These are phyloP conservation scores for Lota lota DNA, from an alignment of 2,113 vertebrate genomes.

Conservation along the genomic window DNA sequence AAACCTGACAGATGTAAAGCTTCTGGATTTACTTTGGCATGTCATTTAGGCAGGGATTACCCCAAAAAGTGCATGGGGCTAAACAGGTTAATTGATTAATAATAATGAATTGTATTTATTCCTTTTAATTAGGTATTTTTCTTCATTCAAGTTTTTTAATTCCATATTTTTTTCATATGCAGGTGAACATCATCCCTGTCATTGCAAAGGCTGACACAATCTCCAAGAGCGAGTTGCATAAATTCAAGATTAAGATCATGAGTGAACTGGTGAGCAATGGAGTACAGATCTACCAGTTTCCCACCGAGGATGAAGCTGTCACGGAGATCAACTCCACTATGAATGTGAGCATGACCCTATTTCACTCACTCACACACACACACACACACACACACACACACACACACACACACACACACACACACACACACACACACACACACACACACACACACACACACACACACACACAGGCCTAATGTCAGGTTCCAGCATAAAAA, in stretches of 20 bases:
- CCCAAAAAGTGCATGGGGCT: too few relatives aligned
- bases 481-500: neutral
- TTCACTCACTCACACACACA: neutral
- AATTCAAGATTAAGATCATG: conserved; percentile 98
- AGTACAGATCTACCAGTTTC: conserved; percentile 97
- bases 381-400: neutral
- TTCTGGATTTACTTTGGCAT: too few relatives aligned
- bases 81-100: too few relatives aligned
- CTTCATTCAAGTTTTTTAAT: neutral
- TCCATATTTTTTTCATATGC: neutral
- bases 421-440: neutral
- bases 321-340: conserved; percentile 94
- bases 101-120: too few relatives aligned
- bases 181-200: conserved; percentile 97
- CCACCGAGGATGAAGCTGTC: conserved; percentile 90
- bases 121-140: too few relatives aligned
- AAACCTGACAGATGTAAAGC: too few relatives aligned
- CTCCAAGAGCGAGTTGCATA: conserved; percentile 92
- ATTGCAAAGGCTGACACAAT: conserved; percentile 97
- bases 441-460: too few relatives aligned
- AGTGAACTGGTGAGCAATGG: conserved; percentile 96
- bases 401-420: neutral
- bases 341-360: conserved; percentile 81
- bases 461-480: too few relatives aligned
- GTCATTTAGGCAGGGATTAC: too few relatives aligned